These are phyloP conservation scores for Geotrupes spiniger DNA, from an alignment of 2,888 invertebrate species.

Conservation along the genomic window DNA sequence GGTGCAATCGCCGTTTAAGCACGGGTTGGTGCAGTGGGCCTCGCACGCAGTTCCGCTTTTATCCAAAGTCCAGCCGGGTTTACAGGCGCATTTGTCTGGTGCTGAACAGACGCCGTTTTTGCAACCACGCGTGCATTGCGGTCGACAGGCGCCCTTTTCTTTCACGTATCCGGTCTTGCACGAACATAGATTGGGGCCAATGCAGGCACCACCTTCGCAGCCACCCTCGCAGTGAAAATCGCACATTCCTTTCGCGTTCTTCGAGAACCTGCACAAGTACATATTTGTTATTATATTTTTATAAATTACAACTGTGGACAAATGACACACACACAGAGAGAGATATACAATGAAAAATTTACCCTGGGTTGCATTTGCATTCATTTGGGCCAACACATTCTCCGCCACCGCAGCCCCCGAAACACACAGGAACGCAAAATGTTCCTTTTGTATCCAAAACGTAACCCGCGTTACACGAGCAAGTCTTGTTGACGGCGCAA, in stretches of 20 bases:
- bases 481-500: slow-evolving; percentile 59
- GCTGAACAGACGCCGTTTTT: slow-evolving; percentile 54
- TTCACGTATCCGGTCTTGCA: slow-evolving; percentile 49
- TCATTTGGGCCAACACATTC: slow-evolving; percentile 56
- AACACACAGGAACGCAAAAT: slow-evolving; percentile 62
- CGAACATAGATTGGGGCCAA: slow-evolving; percentile 52
- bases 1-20: slow-evolving; percentile 53
- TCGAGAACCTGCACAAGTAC: slow-evolving; percentile 50
- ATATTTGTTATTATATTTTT: too few species aligned
- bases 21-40: slow-evolving; percentile 53
- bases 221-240: slow-evolving; percentile 45
- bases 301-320: too few species aligned
- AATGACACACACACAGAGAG: too few species aligned
- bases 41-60: slow-evolving; percentile 42
- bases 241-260: slow-evolving; percentile 46
- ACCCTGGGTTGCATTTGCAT: slow-evolving; percentile 57
- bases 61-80: slow-evolving; percentile 48
- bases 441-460: slow-evolving; percentile 56
- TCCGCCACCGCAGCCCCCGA: slow-evolving; percentile 55
- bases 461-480: slow-evolving; percentile 63
- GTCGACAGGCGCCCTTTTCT: slow-evolving; percentile 38
- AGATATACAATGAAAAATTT: too few species aligned
- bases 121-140: slow-evolving; percentile 50
- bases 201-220: slow-evolving; percentile 51
- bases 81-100: slow-evolving; percentile 57